Evolutionary conservation across 2,797 vertebrate genomes (phyloP), one percentile per base, ranked within the genome.

Genomic region (Mormyrops attenuatus): DNA sequence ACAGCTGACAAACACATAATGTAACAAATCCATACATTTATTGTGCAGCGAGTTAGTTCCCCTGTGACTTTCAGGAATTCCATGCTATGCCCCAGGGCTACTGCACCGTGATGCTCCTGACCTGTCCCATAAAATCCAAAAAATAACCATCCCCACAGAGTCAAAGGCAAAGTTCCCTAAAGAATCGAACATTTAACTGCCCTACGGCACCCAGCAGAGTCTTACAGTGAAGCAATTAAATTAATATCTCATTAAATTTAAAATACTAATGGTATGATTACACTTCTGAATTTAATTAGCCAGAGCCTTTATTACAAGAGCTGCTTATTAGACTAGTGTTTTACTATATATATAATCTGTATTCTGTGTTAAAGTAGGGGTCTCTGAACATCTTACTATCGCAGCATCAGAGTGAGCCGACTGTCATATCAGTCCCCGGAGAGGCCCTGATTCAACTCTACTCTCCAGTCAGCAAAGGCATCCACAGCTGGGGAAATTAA

Each of bases 201-300:
- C 41, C 77, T 47, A 11, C 1, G 77, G 77, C 20, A 82, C 77
- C 73, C 77, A 82, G 77, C 69, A 22, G 73, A n/a, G 77, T 44
- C 38, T 82, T 82, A 47, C 41, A 47, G 73, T 82, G 77, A 87
- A 55, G 49, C 84, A 85, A 85, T 85, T 52, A 53, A 85, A 85
- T 85, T 26, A 50, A 30, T 85, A 85, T 85, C 49, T 26, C 9
- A 50, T 85, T 85, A 82, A 82, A 44, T 47, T 47, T 82, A 82
- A 82, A 41, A 38, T 87, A 20, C 34, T 38, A 87, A 91, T 89
- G 90, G 91, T 91, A 91, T 90, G 92, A 90, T 91, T 50, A 88
- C 63, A 89, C 92, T 90, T 86, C 63, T 66, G 73, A 89, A 41
- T 89, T 55, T 20, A 90, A 88, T 91, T 90, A 85, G 85, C 85